Evolutionary conservation across 92 coral and sea anemone species (phyloP).

Genomic region (Plumapathes pennacea): DNA sequence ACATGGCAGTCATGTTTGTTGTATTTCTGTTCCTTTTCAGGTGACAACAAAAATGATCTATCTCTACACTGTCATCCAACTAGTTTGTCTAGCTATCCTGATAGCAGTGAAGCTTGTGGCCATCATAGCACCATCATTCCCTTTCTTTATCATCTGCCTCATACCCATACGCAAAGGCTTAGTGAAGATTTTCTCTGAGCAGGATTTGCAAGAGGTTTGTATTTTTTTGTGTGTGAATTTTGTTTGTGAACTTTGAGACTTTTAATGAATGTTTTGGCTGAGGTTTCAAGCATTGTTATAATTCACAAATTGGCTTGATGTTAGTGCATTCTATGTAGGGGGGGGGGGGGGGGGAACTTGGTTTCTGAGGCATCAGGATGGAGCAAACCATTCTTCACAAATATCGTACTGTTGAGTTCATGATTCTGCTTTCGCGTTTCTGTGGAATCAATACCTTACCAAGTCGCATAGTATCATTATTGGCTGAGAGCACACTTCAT

Average conservation of each 20-base stretch:
- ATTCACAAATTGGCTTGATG: no score
- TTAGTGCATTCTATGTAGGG: no score
- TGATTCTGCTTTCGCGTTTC: no score
- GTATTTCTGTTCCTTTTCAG: constrained; percentile 26
- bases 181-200: constrained; percentile 56
- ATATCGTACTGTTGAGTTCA: no score
- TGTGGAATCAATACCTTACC: no score
- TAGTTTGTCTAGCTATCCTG: constrained; percentile 64
- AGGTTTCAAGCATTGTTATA: no score
- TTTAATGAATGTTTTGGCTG: no score
- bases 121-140: constrained; percentile 77
- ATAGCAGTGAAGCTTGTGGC: constrained; percentile 78
- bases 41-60: constrained; percentile 77
- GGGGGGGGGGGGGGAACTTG: no score
- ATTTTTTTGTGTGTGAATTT: neutral
- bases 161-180: constrained; percentile 79
- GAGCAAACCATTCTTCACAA: no score
- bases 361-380: no score
- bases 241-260: neutral
- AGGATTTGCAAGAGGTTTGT: constrained; percentile 88
- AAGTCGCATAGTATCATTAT: no score
- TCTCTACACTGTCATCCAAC: constrained; percentile 70
- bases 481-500: no score
- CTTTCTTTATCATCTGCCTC: constrained; percentile 92
- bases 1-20: neutral